phyloP scores from a whole-genome alignment of 1,140 invertebrate species.

The Thaumetopoea pityocampa region DNA sequence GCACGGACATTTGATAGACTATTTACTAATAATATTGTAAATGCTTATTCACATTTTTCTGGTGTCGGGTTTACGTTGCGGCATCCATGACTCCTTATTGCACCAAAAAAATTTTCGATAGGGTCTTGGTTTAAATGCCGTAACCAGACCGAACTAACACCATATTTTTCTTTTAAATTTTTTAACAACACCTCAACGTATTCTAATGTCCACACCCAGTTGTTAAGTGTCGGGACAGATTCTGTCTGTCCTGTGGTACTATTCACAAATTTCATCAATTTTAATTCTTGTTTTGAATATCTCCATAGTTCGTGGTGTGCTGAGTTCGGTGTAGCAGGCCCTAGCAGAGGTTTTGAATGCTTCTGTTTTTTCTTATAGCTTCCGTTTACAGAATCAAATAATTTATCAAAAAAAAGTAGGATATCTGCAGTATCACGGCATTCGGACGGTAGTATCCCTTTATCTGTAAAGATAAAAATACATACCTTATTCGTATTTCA shows the following conservation, averaged over 20 bases:
- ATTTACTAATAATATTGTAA: too few species aligned
- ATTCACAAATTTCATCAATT: conserved; percentile 35
- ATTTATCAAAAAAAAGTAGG: conserved; percentile 32
- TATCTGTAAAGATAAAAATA: conserved; percentile 23
- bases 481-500: too few species aligned
- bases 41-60: too few species aligned
- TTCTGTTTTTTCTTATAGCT: conserved; percentile 18
- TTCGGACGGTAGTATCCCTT: conserved; percentile 18
- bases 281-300: conserved; percentile 16
- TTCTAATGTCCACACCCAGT: conserved; percentile 37
- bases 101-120: too few species aligned
- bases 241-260: conserved; percentile 14
- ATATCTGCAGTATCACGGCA: conserved; percentile 33
- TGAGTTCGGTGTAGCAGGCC: conserved; percentile 26
- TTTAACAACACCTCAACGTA: conserved; percentile 28
- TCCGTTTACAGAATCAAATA: conserved; percentile 39
- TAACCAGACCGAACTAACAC: too few species aligned
- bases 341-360: conserved; percentile 30
- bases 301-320: conserved; percentile 30
- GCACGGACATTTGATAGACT: too few species aligned
- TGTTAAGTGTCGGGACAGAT: conserved; percentile 32
- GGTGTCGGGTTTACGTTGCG: too few species aligned
- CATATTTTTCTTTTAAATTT: conserved; percentile 6
- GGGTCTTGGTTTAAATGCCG: too few species aligned
- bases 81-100: too few species aligned